Percentiles rank a stretch among this genome's conserved stretches.
Conservation (phyloP, 2,113 vertebrate species). For the Grammomys dolichurus region DNA sequence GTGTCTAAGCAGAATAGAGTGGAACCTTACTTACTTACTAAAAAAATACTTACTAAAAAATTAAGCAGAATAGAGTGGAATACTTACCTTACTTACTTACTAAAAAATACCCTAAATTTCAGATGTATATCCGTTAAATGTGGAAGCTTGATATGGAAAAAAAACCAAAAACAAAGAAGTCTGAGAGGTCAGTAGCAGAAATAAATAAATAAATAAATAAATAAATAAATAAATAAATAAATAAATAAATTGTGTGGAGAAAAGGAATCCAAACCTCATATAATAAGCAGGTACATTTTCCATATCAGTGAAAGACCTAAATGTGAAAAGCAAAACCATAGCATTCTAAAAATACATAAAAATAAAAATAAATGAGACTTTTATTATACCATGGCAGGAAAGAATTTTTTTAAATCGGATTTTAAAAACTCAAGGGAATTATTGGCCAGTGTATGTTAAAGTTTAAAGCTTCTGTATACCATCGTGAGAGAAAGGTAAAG, state of each 20-base stretch:
- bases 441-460: conserved; percentile 27
- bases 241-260: neutral
- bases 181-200: neutral
- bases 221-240: neutral
- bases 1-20: neutral
- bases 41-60: no score
- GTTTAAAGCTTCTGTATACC: neutral
- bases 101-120: neutral
- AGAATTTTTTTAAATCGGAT: neutral
- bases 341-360: neutral
- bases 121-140: neutral
- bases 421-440: neutral
- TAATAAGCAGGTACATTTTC: neutral
- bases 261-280: neutral
- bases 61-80: no score
- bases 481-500: neutral
- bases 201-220: neutral
- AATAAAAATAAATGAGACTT: neutral
- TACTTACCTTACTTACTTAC: neutral
- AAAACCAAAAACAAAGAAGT: neutral
- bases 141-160: neutral
- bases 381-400: conserved; percentile 26
- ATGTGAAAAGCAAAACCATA: conserved; percentile 52
- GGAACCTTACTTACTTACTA: no score
- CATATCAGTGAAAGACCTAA: conserved; percentile 18